Conservation (phyloP, 2,888 invertebrate genomes). For the Autographa pulchrina region DNA sequence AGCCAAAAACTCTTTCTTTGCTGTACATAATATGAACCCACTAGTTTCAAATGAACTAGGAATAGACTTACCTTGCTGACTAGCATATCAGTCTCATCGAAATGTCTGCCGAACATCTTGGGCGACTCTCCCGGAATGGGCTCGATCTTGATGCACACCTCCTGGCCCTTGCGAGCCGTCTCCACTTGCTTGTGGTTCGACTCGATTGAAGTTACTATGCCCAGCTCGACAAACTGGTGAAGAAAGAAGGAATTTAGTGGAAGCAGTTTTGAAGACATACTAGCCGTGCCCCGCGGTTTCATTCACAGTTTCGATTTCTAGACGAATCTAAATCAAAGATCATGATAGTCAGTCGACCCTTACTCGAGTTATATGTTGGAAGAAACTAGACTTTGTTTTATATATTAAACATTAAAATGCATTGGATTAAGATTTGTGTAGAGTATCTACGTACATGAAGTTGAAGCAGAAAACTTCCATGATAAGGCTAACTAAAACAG, state of each 20-base stretch:
- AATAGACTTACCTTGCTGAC: slow-evolving; percentile 95
- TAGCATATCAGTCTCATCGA: slow-evolving; percentile 98
- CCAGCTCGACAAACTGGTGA: slow-evolving; percentile 97
- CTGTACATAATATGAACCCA: neutral
- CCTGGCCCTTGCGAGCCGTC: slow-evolving; percentile 97
- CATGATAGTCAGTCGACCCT: too few species aligned
- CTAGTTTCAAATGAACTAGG: neutral
- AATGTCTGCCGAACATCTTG: slow-evolving; percentile 99
- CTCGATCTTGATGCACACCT: slow-evolving; percentile 99
- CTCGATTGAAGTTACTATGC: slow-evolving; percentile 98
- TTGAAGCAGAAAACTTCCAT: too few species aligned
- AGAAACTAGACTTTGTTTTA: too few species aligned
- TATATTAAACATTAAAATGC: too few species aligned
- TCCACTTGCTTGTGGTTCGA: slow-evolving; percentile 98
- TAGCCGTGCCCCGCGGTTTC: too few species aligned
- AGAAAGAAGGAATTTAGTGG: neutral
- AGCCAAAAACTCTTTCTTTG: too few species aligned
- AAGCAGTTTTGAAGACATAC: neutral
- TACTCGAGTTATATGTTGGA: too few species aligned
- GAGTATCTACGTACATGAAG: too few species aligned
- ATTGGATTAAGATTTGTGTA: too few species aligned
- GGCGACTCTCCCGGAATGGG: slow-evolving; percentile 99
- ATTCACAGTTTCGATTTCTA: too few species aligned
- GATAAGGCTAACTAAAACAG: too few species aligned
- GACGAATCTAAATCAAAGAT: too few species aligned